Percentiles rank a stretch among this genome's conserved stretches.
Conservation (phyloP, 2,113 vertebrate genomes). For the Macrotis lagotis region DNA sequence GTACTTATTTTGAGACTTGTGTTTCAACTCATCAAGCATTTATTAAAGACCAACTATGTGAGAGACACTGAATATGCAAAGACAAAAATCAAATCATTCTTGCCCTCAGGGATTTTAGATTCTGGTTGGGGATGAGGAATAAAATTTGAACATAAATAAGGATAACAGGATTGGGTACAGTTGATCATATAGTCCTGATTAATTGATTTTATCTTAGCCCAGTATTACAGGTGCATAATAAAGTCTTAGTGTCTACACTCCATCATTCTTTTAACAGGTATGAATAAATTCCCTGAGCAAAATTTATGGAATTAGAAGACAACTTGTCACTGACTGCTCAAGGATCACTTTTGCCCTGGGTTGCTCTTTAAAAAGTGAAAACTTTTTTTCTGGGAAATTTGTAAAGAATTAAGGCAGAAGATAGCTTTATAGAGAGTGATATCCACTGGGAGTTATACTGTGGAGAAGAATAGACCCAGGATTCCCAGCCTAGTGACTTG, state of each 20-base stretch:
- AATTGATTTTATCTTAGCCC: neutral
- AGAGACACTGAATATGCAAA: neutral
- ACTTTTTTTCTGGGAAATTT: neutral
- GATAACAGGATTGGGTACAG: neutral
- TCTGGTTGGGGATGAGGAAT: neutral
- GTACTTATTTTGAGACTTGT: constrained; percentile 21
- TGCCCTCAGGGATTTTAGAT: neutral
- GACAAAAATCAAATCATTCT: neutral
- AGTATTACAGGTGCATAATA: neutral
- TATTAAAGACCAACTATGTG: neutral
- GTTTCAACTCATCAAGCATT: neutral
- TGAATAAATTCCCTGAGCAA: neutral
- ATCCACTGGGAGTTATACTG: neutral
- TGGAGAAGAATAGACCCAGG: neutral
- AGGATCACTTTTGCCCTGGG: neutral
- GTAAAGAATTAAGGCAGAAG: neutral
- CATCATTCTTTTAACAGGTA: neutral
- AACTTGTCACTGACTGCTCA: neutral
- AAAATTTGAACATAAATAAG: neutral
- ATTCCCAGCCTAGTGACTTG: neutral
- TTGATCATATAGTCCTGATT: neutral
- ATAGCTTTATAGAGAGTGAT: neutral
- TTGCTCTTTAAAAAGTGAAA: neutral
- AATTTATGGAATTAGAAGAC: neutral
- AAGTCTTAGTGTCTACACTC: neutral